Percentiles rank a stretch among this genome's conserved stretches.
Evolutionary conservation across 2,888 invertebrate species (phyloP).

Genomic region (Himalopsyche japonica): DNA sequence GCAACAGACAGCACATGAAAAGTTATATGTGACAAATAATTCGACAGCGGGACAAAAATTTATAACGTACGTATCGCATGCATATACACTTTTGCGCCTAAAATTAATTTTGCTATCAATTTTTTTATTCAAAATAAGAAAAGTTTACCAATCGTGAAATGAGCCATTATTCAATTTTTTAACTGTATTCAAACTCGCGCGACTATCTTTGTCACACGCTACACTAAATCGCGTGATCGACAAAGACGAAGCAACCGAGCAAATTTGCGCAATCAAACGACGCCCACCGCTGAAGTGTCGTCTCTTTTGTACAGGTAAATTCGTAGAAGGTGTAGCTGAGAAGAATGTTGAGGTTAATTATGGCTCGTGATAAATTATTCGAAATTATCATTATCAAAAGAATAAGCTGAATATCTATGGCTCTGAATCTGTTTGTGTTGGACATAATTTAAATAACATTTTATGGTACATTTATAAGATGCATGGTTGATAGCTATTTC

Average conservation of each 20-base stretch:
- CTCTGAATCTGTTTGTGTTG: not conserved
- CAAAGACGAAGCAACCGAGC: not conserved
- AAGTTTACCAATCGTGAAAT: constrained; percentile 12
- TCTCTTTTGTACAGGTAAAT: not conserved
- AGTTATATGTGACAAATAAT: too few species aligned
- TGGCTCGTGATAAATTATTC: not conserved
- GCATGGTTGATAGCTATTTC: too few species aligned
- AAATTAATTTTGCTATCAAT: not conserved
- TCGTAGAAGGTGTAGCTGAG: not conserved
- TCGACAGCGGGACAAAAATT: too few species aligned
- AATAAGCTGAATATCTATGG: not conserved
- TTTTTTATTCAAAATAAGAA: not conserved
- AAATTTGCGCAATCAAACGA: not conserved
- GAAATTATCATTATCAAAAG: not conserved
- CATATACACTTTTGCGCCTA: not conserved
- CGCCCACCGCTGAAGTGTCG: not conserved
- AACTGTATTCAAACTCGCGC: constrained; percentile 11
- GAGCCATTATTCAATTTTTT: constrained; percentile 9
- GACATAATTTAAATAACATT: too few species aligned
- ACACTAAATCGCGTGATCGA: not conserved
- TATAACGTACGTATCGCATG: too few species aligned
- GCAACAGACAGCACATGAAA: too few species aligned
- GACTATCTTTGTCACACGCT: not conserved
- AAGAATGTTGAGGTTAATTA: not conserved
- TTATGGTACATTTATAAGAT: too few species aligned